These are phyloP conservation scores for Parotocinclus haroldoi DNA, from an alignment of 2,797 vertebrate genomes.

Conservation along the genomic window DNA sequence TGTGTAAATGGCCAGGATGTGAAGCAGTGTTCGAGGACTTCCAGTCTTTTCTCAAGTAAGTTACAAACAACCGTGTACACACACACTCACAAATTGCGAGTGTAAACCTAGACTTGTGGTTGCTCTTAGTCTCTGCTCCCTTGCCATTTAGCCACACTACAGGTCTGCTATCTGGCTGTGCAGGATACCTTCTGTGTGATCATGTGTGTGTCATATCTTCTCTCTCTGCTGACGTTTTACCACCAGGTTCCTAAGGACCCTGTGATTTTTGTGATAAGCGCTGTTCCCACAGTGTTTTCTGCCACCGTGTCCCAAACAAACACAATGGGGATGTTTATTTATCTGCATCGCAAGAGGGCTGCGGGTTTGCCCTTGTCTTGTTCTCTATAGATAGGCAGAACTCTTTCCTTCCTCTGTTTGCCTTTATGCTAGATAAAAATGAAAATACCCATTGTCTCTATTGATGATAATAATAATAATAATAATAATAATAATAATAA, in stretches of 20 bases:
- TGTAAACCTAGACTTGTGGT: slow-evolving; percentile 32
- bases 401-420: background rate
- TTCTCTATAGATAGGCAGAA: slow-evolving; percentile 51
- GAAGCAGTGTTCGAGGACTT: slow-evolving; percentile 98
- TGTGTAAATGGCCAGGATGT: slow-evolving; percentile 99
- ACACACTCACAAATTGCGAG: slow-evolving; percentile 14
- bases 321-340: slow-evolving; percentile 84
- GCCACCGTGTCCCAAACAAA: slow-evolving; percentile 83
- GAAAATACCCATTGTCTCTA: too few relatives aligned
- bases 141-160: slow-evolving; percentile 48
- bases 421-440: background rate
- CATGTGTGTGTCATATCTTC: slow-evolving; percentile 32
- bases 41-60: slow-evolving; percentile 98
- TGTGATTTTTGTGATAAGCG: slow-evolving; percentile 86
- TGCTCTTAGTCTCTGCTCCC: slow-evolving; percentile 35
- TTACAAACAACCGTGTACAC: slow-evolving; percentile 5
- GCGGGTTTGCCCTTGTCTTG: slow-evolving; percentile 76
- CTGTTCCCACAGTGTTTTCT: slow-evolving; percentile 77
- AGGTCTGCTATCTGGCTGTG: slow-evolving; percentile 46
- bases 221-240: slow-evolving; percentile 72
- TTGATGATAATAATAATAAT: too few relatives aligned
- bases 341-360: slow-evolving; percentile 70
- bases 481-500: too few relatives aligned
- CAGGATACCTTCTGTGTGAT: slow-evolving; percentile 44
- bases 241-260: slow-evolving; percentile 76